Percentiles rank a stretch among this genome's conserved stretches.
Conservation (phyloP, 1,140 invertebrate species). For the Cyrtorhinus lividipennis region DNA sequence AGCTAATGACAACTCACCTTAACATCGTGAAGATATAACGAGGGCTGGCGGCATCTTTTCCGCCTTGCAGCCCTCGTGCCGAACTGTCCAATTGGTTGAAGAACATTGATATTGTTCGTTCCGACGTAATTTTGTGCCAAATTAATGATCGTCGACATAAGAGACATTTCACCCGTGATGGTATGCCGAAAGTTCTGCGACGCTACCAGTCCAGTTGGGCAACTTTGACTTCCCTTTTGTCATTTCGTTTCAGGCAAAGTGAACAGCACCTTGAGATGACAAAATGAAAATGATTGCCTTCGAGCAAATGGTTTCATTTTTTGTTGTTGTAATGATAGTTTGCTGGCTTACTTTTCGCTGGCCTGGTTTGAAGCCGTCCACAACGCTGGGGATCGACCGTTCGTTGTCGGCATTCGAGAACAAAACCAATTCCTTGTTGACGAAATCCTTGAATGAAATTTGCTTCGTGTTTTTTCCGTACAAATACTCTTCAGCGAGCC, state of each 20-base stretch:
- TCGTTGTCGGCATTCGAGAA: slow-evolving; percentile 97
- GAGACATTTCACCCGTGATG: slow-evolving; percentile 95
- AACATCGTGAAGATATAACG: slow-evolving; percentile 96
- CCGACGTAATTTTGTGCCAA: slow-evolving; percentile 98
- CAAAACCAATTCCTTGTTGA: slow-evolving; percentile 93
- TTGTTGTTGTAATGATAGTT: too few relatives aligned
- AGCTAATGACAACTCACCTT: too few relatives aligned
- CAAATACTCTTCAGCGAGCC: slow-evolving; percentile 75
- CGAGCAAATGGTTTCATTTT: too few relatives aligned
- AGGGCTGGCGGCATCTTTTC: slow-evolving; percentile 94
- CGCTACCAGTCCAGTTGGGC: slow-evolving; percentile 94
- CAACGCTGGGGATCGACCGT: slow-evolving; percentile 83
- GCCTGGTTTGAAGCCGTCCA: slow-evolving; percentile 95
- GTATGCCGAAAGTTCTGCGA: slow-evolving; percentile 94
- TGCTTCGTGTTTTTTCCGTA: slow-evolving; percentile 82
- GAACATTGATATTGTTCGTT: slow-evolving; percentile 93
- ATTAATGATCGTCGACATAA: slow-evolving; percentile 93
- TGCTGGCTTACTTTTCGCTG: slow-evolving; percentile 77
- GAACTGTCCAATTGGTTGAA: slow-evolving; percentile 94
- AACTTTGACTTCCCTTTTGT: slow-evolving; percentile 94
- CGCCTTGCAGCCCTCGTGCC: slow-evolving; percentile 60
- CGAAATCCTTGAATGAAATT: slow-evolving; percentile 84
- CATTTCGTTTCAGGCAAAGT: slow-evolving; percentile 94
- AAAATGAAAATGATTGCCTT: too few relatives aligned
- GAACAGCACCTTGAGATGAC: slow-evolving; percentile 52